Evolutionary conservation across 2,888 invertebrate species (phyloP).

Genomic region (Pharmacophagus antenor): DNA sequence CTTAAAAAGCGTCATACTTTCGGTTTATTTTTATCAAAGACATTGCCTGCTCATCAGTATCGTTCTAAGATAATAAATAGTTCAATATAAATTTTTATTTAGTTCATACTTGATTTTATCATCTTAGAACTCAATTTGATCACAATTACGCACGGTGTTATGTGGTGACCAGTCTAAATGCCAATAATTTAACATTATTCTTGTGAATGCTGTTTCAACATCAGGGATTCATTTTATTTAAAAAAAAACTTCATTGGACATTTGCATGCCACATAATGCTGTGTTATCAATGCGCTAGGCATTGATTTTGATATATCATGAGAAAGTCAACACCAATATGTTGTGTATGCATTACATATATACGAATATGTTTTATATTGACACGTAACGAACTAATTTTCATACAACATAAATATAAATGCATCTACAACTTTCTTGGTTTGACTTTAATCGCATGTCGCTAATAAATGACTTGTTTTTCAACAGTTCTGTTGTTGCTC

Average conservation of each 20-base stretch:
- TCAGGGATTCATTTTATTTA: constrained; percentile 28
- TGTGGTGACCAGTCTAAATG: constrained; percentile 52
- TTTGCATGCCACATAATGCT: constrained; percentile 78
- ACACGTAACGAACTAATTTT: background rate
- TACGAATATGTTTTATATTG: background rate
- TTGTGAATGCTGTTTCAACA: constrained; percentile 29
- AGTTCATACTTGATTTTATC: constrained; percentile 24
- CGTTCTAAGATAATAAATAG: constrained; percentile 35
- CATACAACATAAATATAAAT: constrained; percentile 32
- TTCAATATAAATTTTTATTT: constrained; percentile 27
- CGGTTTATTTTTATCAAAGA: constrained; percentile 31
- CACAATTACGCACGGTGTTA: constrained; percentile 72
- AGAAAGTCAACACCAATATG: constrained; percentile 66
- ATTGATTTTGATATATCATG: constrained; percentile 65
- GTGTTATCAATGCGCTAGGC: constrained; percentile 61
- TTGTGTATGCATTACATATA: constrained; percentile 57
- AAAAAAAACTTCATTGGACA: constrained; percentile 41
- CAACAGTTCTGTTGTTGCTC: constrained; percentile 80
- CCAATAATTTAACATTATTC: background rate
- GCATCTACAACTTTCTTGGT: constrained; percentile 67
- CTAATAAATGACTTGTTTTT: constrained; percentile 81
- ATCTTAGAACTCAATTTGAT: constrained; percentile 44
- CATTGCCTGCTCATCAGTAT: constrained; percentile 34
- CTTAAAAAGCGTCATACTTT: background rate
- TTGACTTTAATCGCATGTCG: constrained; percentile 77